Evolutionary conservation across 2,797 vertebrate species (phyloP), one percentile per base, ranked within the genome.

Genomic region (Helarctos malayanus): DNA sequence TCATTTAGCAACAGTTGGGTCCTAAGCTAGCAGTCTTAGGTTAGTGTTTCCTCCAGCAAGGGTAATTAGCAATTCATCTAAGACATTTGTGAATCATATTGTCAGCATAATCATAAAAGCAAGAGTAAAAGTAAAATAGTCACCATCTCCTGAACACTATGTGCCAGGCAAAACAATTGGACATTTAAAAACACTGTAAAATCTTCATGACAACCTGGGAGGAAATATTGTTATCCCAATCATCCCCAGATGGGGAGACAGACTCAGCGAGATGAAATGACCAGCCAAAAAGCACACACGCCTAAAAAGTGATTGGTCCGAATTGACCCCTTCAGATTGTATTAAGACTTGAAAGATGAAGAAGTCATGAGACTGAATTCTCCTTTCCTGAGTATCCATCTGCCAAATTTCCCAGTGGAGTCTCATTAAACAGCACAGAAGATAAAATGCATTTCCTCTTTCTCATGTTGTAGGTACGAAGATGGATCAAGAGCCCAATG

Each of bases 401-500:
- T 45, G 65, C 49, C n/a, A 29, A 21, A 45, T 83, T 38, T 81
- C 54, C 54, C 29, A 57, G 2, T 38, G 56, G 4, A 19, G 1
- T 5, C 1, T 1, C 41, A n/a, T 65, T 95, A 96, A 84, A 54
- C 59, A 45, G 59, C 68, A 83, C 47, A 29, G 5, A 13, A 75
- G 45, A 73, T 68, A 21, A 41, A 97, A 91, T 52, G 5, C 32
- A 59, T 73, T 97, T 91, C 92, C 94, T 88, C 45, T 81, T 94
- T 89, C 90, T 89, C 6, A 81, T 14, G 69, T 92, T 97, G 32
- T 97, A 99, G 99, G 99, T 99, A 94, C 99, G 99, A 88, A 98
- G 99, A 98, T 99, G 99, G 99, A 99, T 99, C 99, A 99, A 99
- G 91, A 99, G 99, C 97, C 99, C 99, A 0, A 99, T 99, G 98